phyloP scores from a whole-genome alignment of 1,140 invertebrate genomes.

The Bombus ignitus region DNA sequence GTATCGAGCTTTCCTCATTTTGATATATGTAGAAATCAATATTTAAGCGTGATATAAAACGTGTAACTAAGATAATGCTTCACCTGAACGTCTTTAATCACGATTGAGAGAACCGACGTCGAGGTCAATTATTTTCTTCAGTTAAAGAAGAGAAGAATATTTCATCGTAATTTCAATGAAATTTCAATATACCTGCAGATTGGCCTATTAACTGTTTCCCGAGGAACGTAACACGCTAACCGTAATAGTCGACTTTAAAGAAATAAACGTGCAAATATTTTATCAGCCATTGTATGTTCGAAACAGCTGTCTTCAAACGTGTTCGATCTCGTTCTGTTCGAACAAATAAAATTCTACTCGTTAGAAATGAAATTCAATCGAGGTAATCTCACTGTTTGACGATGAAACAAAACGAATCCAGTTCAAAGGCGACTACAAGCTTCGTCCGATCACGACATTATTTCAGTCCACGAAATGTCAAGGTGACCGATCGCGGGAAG shows the following conservation, averaged over 20 bases:
- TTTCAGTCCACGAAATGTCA: conserved; percentile 6
- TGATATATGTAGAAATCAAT: conserved; percentile 47
- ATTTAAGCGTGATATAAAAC: conserved; percentile 59
- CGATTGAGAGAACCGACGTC: background rate
- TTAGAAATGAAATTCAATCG: background rate
- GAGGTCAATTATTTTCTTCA: background rate
- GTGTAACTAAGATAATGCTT: conserved; percentile 55
- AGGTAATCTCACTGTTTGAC: background rate
- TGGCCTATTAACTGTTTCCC: fast-evolving
- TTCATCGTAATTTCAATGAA: background rate
- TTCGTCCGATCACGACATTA: background rate
- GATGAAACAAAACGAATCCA: background rate
- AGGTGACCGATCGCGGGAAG: background rate
- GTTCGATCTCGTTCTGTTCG: background rate
- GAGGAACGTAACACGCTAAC: background rate
- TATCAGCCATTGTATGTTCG: background rate
- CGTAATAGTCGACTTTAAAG: background rate
- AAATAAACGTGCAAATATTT: background rate
- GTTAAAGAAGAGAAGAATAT: background rate
- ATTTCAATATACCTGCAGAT: background rate
- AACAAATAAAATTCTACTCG: background rate
- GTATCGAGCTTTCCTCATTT: background rate
- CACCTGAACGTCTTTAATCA: conserved; percentile 29
- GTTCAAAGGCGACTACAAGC: background rate
- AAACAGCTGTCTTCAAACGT: background rate